Percentiles rank a stretch among this genome's conserved stretches.
Conservation (phyloP, 2,888 invertebrate species). For the Tridacna crocea region DNA sequence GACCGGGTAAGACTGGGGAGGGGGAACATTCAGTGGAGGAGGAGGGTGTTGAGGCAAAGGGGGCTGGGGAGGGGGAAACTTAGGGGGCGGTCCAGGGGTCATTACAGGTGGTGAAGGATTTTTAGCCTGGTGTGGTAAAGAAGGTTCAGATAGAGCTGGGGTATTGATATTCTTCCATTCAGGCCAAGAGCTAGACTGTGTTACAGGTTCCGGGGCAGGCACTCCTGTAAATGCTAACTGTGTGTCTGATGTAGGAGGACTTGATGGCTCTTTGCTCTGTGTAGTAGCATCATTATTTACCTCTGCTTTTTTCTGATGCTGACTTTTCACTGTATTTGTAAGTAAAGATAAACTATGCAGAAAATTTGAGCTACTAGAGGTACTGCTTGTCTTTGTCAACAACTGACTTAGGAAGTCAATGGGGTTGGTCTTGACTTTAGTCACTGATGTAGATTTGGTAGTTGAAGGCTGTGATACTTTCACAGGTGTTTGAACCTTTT, state of each 20-base stretch:
- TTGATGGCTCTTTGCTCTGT: constrained; percentile 9
- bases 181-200: constrained; percentile 70
- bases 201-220: constrained; percentile 47
- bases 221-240: constrained; percentile 34
- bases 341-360: constrained; percentile 76
- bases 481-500: constrained; percentile 48
- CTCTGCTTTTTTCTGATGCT: constrained; percentile 63
- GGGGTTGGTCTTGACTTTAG: constrained; percentile 70
- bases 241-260: constrained; percentile 25
- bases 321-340: constrained; percentile 72
- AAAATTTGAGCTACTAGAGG: constrained; percentile 71
- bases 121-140: constrained; percentile 42
- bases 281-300: constrained; percentile 21
- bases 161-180: constrained; percentile 73
- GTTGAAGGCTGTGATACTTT: constrained; percentile 24
- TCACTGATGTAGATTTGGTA: constrained; percentile 30
- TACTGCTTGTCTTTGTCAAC: constrained; percentile 74
- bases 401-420: constrained; percentile 79
- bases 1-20: constrained; percentile 36
- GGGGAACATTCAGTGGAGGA: constrained; percentile 41
- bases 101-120: constrained; percentile 50
- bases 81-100: constrained; percentile 39
- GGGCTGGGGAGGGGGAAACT: constrained; percentile 37
- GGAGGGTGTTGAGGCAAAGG: constrained; percentile 46
- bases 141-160: constrained; percentile 45